These are phyloP conservation scores for Marmota monax DNA, from an alignment of 2,113 vertebrate genomes.

Conservation along the genomic window DNA sequence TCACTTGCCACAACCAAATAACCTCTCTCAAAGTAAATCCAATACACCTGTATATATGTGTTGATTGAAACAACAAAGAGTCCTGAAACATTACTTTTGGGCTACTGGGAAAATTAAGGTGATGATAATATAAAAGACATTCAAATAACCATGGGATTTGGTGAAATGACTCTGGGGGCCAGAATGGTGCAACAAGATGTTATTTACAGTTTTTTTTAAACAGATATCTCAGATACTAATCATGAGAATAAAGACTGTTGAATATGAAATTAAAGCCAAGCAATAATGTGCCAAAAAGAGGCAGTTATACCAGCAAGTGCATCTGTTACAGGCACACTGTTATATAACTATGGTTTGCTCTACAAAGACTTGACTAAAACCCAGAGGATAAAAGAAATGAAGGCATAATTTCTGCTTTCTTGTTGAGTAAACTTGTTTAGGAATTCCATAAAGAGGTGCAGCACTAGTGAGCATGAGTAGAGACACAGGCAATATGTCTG, in stretches of 20 bases:
- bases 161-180: not conserved
- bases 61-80: accelerated
- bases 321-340: slow-evolving; percentile 57
- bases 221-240: slow-evolving; percentile 58
- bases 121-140: slow-evolving; percentile 52
- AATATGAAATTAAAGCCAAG: slow-evolving; percentile 72
- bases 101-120: slow-evolving; percentile 15
- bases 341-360: slow-evolving; percentile 67
- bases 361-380: slow-evolving; percentile 49
- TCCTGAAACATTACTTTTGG: slow-evolving; percentile 12
- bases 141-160: slow-evolving; percentile 29
- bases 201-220: slow-evolving; percentile 34
- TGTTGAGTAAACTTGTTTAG: not conserved
- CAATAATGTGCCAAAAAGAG: slow-evolving; percentile 83
- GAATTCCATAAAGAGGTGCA: not conserved
- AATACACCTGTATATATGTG: not conserved
- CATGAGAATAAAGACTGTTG: slow-evolving; percentile 74
- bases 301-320: slow-evolving; percentile 77
- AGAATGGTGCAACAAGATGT: slow-evolving; percentile 58
- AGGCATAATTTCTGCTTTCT: slow-evolving; percentile 54
- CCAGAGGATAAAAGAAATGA: slow-evolving; percentile 21
- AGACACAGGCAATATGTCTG: not conserved
- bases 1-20: slow-evolving; percentile 73
- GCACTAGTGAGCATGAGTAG: not conserved
- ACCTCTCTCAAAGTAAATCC: slow-evolving; percentile 79